A percentile compares a stretch with the other conserved stretches of the same genome.
Evolutionary conservation across 2,888 invertebrate species (phyloP).

Genomic region (Fabriciana adippe): DNA sequence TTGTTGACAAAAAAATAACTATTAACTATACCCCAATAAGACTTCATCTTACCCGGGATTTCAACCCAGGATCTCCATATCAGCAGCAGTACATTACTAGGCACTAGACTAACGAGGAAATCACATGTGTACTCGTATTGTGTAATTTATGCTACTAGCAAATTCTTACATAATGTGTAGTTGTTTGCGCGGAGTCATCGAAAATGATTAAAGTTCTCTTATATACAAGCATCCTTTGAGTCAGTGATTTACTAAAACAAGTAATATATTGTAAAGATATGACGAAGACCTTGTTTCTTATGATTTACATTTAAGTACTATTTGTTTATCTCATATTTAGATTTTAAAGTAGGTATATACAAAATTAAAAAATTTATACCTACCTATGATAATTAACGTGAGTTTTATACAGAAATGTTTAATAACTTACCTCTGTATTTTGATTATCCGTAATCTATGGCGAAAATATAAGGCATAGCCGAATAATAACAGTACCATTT

Average conservation of each 20-base stretch:
- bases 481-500: constrained; percentile 49
- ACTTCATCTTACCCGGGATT: neutral
- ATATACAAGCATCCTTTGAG: constrained; percentile 5
- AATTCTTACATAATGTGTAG: neutral
- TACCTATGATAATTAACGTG: too few species aligned
- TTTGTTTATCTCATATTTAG: constrained; percentile 4
- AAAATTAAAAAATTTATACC: too few species aligned
- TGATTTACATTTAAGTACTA: neutral
- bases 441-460: constrained; percentile 47
- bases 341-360: too few species aligned
- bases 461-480: constrained; percentile 48
- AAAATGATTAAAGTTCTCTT: constrained; percentile 9
- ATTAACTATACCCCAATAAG: too few species aligned
- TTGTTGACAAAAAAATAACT: too few species aligned
- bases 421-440: constrained; percentile 50
- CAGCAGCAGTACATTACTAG: too few species aligned
- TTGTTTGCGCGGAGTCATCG: neutral
- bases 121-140: too few species aligned
- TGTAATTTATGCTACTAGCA: too few species aligned
- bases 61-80: too few species aligned
- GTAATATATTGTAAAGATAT: constrained; percentile 6
- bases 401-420: too few species aligned
- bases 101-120: too few species aligned
- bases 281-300: constrained; percentile 13
- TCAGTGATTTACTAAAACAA: constrained; percentile 11